Evolutionary conservation across 1,140 invertebrate genomes (phyloP).

Genomic region (Aphelenchoides besseyi): DNA sequence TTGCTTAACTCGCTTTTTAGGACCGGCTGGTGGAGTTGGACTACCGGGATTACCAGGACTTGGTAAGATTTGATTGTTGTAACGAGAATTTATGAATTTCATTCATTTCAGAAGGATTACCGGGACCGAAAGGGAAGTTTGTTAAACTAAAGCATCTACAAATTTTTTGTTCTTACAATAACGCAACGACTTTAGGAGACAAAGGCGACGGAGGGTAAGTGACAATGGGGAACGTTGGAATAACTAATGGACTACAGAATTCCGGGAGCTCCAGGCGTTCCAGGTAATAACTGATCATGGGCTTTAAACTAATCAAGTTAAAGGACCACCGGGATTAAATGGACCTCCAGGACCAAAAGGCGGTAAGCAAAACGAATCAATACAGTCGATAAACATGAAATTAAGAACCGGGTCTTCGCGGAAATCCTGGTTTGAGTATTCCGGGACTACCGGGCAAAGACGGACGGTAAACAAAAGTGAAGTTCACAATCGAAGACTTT

Average conservation of each 20-base stretch:
- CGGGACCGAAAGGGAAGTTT: slow-evolving; percentile 52
- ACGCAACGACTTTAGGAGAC: slow-evolving; percentile 35
- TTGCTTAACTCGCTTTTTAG: slow-evolving; percentile 21
- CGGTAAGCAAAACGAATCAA: not conserved
- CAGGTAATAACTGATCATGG: too few relatives aligned
- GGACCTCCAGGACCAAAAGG: slow-evolving; percentile 57
- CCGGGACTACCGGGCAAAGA: slow-evolving; percentile 55
- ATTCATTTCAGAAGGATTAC: slow-evolving; percentile 47
- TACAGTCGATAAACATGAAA: slow-evolving; percentile 42
- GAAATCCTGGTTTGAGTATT: slow-evolving; percentile 59
- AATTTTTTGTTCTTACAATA: not conserved
- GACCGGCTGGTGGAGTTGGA: slow-evolving; percentile 48
- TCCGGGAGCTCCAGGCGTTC: slow-evolving; percentile 50
- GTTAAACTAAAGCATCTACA: too few relatives aligned
- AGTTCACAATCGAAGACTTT: not conserved
- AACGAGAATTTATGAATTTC: not conserved
- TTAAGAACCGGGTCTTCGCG: slow-evolving; percentile 54
- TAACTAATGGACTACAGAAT: too few relatives aligned
- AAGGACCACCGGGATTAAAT: slow-evolving; percentile 47
- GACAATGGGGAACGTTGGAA: too few relatives aligned
- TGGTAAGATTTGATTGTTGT: not conserved
- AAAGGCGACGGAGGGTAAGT: slow-evolving; percentile 54
- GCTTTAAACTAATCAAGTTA: slow-evolving; percentile 34
- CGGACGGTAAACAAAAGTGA: not conserved
- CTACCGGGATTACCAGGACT: slow-evolving; percentile 52